Evolutionary conservation across 2,113 vertebrate genomes (phyloP), one percentile per base, ranked within the genome.

Genomic region (Garra rufa): DNA sequence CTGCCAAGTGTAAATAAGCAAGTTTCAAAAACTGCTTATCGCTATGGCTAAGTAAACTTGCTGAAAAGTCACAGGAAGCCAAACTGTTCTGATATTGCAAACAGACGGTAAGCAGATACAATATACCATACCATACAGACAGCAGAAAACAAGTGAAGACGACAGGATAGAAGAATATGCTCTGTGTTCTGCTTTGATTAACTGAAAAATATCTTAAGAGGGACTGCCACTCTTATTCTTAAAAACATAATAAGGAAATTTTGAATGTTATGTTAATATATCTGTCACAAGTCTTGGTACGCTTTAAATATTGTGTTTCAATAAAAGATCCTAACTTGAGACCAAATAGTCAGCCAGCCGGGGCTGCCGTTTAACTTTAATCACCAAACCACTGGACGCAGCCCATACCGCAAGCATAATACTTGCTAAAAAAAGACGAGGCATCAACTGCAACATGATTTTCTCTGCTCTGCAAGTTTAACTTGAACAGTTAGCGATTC

Each of bases 1-100:
- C 52, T 13, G 74, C 19, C 74, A 76, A 76, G 74, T 76, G 48
- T 76, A 76, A 55, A 61, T 10, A 57, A 77, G 28, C 75, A 77
- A n/a, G 21, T 57, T 9, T 52, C 55, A 34, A 76, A 76, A 76
- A 21, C 46, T 6, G 73, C 73, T 34, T 77, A 41, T 77, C 75
- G 14, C 13, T 24, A 41, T 9, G 38, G 75, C 30, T 0, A 34
- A 41, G 30, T 4, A n/a, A 6, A n/a, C 30, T 41, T 57, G 30
- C 50, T 41, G 30, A 57, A 69, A 77, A 76, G 28, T 21, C 21
- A 44, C 38, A 71, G n/a, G 6, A 21, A 73, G 69, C 69, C 41
- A 73, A 73, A 46, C 41, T 73, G 21, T 14, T 24, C 1, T 6
- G 7, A 50, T 28, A 52, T 30, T 50, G 44, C 34, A 34, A 50